A percentile compares a stretch with the other conserved stretches of the same genome.
phyloP scores from a whole-genome alignment of 1,140 invertebrate species.

The Eriosoma lanigerum region DNA sequence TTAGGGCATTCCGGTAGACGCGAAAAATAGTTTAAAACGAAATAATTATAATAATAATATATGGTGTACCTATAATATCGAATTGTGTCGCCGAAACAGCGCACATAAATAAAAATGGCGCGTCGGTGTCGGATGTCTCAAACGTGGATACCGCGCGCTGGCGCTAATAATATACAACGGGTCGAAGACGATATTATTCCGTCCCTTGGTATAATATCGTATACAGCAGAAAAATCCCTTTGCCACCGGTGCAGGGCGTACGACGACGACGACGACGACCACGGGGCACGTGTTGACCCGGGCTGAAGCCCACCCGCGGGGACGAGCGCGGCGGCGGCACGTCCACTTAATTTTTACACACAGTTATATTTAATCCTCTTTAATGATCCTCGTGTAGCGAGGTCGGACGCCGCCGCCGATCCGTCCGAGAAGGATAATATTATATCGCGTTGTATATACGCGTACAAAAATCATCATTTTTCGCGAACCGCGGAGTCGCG shows the following conservation, averaged over 20 bases:
- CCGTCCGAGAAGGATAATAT: no score
- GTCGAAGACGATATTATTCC: neutral
- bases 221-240: no score
- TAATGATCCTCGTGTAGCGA: slow-evolving; percentile 1
- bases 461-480: neutral
- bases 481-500: neutral
- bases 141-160: slow-evolving; percentile 44
- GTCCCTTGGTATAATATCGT: slow-evolving; percentile 48
- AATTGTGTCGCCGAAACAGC: neutral
- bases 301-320: slow-evolving; percentile 5
- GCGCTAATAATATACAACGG: slow-evolving; percentile 18
- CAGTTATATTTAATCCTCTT: neutral
- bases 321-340: slow-evolving; percentile 21
- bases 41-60: no score
- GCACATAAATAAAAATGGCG: neutral
- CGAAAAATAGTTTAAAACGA: no score
- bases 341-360: slow-evolving; percentile 21
- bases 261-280: neutral
- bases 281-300: slow-evolving; percentile 36
- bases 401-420: neutral
- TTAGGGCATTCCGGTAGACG: no score
- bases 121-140: slow-evolving; percentile 62
- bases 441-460: no score
- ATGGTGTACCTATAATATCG: no score
- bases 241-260: no score